phyloP scores from a whole-genome alignment of 1,140 invertebrate species.

The Dysdera silvatica region DNA sequence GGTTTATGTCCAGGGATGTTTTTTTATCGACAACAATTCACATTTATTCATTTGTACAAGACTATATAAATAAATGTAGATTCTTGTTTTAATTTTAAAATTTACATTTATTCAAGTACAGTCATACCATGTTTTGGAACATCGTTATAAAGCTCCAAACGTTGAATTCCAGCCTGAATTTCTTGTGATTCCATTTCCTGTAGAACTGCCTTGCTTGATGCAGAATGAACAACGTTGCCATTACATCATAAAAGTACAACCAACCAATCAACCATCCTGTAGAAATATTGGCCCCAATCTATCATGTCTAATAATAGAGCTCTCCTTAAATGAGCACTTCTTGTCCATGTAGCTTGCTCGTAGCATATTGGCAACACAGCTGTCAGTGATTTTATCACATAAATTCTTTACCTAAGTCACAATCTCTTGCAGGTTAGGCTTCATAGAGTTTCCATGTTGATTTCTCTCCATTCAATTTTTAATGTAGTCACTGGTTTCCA shows the following conservation, averaged over 20 bases:
- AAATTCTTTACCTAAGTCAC: background rate
- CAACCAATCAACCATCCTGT: too few species aligned
- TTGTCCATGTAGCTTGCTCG: background rate
- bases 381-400: slow-evolving; percentile 5
- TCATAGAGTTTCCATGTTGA: background rate
- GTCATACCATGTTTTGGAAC: background rate
- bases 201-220: too few species aligned
- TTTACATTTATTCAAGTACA: background rate
- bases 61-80: too few species aligned
- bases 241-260: too few species aligned
- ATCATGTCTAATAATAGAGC: background rate
- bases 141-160: background rate
- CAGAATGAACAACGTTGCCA: too few species aligned
- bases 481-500: background rate
- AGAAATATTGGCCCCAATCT: background rate
- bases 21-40: too few species aligned
- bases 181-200: background rate
- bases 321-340: background rate
- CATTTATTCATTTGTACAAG: too few species aligned
- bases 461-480: background rate
- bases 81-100: too few species aligned
- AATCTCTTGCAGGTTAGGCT: background rate
- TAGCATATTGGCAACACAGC: background rate
- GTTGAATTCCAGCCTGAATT: background rate
- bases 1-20: too few species aligned